Evolutionary conservation across 2,113 vertebrate species (phyloP).

Genomic region (Pampusana beccarii): DNA sequence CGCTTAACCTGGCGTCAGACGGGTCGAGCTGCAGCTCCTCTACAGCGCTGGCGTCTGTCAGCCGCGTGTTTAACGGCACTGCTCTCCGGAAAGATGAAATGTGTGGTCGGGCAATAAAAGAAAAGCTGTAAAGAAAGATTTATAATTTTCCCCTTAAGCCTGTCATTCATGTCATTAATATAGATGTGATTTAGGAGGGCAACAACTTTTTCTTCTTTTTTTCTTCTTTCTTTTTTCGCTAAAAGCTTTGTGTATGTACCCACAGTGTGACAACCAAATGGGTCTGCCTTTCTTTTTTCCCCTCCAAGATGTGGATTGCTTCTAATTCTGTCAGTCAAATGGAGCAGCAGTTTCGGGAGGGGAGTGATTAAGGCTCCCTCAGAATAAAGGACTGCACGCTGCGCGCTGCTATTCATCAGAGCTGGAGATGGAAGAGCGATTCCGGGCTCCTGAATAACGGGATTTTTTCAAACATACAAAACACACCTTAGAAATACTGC

Average conservation of each 20-base stretch:
- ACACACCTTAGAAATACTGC: conserved; percentile 34
- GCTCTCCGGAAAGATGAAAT: conserved; percentile 18
- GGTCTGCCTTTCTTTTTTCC: conserved; percentile 49
- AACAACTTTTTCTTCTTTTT: conserved; percentile 50
- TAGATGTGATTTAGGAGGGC: conserved; percentile 43
- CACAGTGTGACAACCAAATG: conserved; percentile 40
- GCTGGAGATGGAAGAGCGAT: neutral
- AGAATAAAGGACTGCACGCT: conserved; percentile 10
- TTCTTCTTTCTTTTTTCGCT: neutral
- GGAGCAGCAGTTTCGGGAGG: conserved; percentile 28
- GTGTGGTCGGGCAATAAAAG: conserved; percentile 1
- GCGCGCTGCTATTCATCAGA: neutral
- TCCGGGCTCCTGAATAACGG: conserved; percentile 8
- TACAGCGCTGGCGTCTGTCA: neutral
- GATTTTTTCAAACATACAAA: conserved; percentile 46
- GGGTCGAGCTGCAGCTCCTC: neutral
- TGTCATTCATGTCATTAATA: conserved; percentile 62
- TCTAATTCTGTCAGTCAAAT: conserved; percentile 43
- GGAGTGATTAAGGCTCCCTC: conserved; percentile 34
- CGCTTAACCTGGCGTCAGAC: neutral
- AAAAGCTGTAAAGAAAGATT: conserved; percentile 52
- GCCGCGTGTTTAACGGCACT: neutral
- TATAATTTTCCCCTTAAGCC: conserved; percentile 39
- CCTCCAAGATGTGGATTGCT: conserved; percentile 44
- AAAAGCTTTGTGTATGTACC: conserved; percentile 35